Base-by-base conservation (phyloP, 1,140 invertebrate genomes). In the Schmidtea mediterranea region DNA sequence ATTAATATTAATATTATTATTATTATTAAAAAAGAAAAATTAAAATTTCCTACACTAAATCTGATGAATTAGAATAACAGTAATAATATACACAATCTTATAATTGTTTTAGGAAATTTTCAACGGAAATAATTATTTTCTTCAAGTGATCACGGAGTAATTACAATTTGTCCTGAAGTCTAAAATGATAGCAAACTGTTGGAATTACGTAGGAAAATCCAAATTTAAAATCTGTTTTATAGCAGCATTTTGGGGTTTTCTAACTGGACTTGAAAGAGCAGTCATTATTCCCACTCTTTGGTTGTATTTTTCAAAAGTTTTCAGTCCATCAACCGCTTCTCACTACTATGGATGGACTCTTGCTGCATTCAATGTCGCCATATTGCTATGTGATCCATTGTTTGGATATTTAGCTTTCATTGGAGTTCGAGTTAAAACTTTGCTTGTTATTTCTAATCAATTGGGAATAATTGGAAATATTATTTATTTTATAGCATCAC, bases 381-480 rank as follows among this genome's bases (percentile, higher is more conserved):
- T 40, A 3, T 40, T 48, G 15, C 2, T 48, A 6, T n/a, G 16
- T 13, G 12, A 15, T 24, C 46, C 36, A n/a, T 22, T 48, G 13
- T 48, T 18, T 24, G 46, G 46, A 2, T 48, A 40, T 21, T 23
- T 48, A 10, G 36, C 46, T 2, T 18, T 15, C 15, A 8, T 22
- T 18, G 36, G 38, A 18, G n/a, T 36, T 16, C 12, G 46, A 40
- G 36, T 48, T 6, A 48, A 48, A 24, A 38, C 23, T 2, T 13
- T 48, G 9, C 15, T 48, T 2, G 19, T 48, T 13, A 19, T 40
- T 9, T 16, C 22, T 3, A 48, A 48, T 15, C 16, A 23, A 5
- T 22, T 48, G 23, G 46, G 23, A 5, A 48, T 48, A 43, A 40
- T 40, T 24, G 46, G 46, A 37, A 48, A 48, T 24, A 37, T 48